phyloP scores from a whole-genome alignment of 1,140 invertebrate species.

The Carcinoscorpius rotundicauda region DNA sequence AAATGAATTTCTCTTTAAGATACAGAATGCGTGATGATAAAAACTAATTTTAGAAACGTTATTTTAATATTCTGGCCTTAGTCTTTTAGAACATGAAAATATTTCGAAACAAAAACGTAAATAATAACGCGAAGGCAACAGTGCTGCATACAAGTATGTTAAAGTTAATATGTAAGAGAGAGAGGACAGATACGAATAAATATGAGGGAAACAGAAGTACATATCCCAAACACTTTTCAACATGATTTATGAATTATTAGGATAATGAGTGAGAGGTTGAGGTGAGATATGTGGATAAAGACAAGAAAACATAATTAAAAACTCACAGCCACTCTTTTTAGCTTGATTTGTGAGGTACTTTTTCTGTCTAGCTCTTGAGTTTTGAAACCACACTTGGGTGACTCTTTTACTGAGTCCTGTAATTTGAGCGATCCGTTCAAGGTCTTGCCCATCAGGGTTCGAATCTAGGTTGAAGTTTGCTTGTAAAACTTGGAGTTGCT shows the following conservation, averaged over 20 bases:
- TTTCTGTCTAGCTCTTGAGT: constrained; percentile 94
- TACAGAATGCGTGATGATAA: no score
- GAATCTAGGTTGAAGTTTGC: constrained; percentile 96
- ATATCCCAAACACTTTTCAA: not conserved
- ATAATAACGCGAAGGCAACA: not conserved
- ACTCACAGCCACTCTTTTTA: constrained; percentile 15
- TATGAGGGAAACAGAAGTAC: not conserved
- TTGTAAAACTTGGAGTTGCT: constrained; percentile 91
- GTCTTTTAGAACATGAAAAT: no score
- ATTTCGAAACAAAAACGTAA: no score
- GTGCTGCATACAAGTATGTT: not conserved
- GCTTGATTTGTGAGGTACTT: constrained; percentile 42
- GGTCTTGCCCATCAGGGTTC: constrained; percentile 95
- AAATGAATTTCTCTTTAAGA: no score
- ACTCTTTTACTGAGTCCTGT: constrained; percentile 95
- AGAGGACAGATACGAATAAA: not conserved
- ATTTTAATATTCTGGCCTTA: no score
- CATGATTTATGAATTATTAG: no score
- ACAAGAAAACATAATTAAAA: not conserved
- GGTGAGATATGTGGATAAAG: no score
- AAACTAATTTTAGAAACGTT: no score
- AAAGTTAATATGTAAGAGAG: not conserved
- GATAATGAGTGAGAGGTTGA: no score
- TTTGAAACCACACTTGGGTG: constrained; percentile 99
- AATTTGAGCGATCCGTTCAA: constrained; percentile 92